Evolutionary conservation across 2,888 invertebrate genomes (phyloP), one percentile per base, ranked within the genome.

Genomic region (Nomada ruficornis): DNA sequence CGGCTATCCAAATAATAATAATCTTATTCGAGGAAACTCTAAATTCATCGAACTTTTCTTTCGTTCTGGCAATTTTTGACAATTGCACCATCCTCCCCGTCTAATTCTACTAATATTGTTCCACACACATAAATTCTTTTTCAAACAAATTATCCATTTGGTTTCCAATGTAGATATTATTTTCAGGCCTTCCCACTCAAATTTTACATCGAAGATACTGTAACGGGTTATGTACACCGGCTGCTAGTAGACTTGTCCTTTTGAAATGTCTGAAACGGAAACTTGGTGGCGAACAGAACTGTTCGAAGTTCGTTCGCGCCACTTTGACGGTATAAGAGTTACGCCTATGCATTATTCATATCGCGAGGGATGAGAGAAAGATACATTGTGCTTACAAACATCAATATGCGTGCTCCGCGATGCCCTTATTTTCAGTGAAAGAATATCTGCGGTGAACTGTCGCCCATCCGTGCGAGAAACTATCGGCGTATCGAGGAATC

Each of bases 261-360:
- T 74, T 71, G 85, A 80, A 79, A 80, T 75, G 79, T 84, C 84
- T 76, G 75, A 78, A 83, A 77, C 76, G 77, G 79, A 77, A 81
- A 77, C 71, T 77, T 55, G 55, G 60, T 74, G 55, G 71, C 62
- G 62, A 9, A 50, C 57, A 50, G 54, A 70, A 62, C 76, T 59
- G 77, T 78, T 85, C 81, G 67, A 90, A 89, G 85, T 90, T 86
- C 82, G 81, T 86, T 88, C 84, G 60, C 84, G 77, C 84, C 82
- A 90, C 80, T 86, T 86, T 79, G 84, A 75, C 72, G 65, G 64
- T 74, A 59, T 81, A 85, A 84, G 86, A 86, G 85, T 85, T 83
- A 82, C 63, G 70, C 59, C 62, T 54, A 83, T 90, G 83, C 86
- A 91, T 90, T 91, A 90, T 90, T 90, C 90, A 90, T 89, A 79